Base-by-base conservation (phyloP, 2,888 invertebrate genomes). In the Agriopis aurantiaria region DNA sequence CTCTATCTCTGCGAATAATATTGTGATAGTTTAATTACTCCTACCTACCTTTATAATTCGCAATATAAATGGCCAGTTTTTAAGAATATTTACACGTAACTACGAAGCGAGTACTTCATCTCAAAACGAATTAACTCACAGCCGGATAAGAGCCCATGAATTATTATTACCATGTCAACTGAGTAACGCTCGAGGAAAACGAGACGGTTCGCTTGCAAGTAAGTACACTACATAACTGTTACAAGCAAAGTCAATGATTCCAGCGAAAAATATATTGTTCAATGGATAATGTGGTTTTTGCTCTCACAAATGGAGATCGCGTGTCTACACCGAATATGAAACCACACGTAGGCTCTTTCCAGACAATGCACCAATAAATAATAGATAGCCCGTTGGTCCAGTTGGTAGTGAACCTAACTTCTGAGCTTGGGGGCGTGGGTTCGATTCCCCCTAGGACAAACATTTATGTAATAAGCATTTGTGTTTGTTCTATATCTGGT, bases 191-290 rank as follows among this genome's bases (percentile, higher is more conserved):
- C 33, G 10, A 69, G 70, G 68, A 68, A 57, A 68, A 68, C 49
- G 55, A 63, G 52, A 63, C n/a, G 65, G 10, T 66, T 62, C 49
- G 64, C 11, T 65, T 46, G 43, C 51, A 51, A 61, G 46, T 62
- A 43, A 9, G 46, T 62, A 51, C 60, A 33, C 53, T 17, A 14
- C 12, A 5, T 53, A 53, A 58, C 56, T 45, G 65, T 17, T 12
- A 45, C 65, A 64, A 59, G 52, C 56, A 51, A 57, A 67, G 64
- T 64, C 78, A 68, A 70, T 75, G 76, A 76, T 81, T 80, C 81
- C 70, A 79, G 77, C 78, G 78, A 81, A 85, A 79, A 76, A 74
- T 79, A 84, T 71, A 87, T 87, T 88, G 84, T 85, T 83, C 79
- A 75, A 67, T 59, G 49, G 59, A 63, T 67, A 71, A 71, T 71